Percentiles rank a stretch among this genome's conserved stretches.
Evolutionary conservation across 2,888 invertebrate species (phyloP).

Genomic region (Disparrhopalites patrizii): DNA sequence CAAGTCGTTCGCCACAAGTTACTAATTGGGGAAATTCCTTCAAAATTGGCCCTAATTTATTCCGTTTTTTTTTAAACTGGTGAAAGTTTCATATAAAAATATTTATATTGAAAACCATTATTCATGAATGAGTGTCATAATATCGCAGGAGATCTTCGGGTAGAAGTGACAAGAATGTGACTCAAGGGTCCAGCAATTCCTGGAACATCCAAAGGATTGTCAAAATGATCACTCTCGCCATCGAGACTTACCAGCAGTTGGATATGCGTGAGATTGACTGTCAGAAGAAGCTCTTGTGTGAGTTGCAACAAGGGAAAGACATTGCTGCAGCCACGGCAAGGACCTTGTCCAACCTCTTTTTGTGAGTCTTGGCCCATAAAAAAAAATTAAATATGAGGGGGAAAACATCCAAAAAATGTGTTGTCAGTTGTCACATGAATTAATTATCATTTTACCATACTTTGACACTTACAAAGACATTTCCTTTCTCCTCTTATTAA

Average conservation of each 20-base stretch:
- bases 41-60: no score
- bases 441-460: no score
- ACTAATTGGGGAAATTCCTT: no score
- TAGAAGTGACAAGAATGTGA: slow-evolving; percentile 9
- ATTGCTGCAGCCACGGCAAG: slow-evolving; percentile 34
- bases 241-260: slow-evolving; percentile 40
- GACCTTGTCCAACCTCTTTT: slow-evolving; percentile 33
- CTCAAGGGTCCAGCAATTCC: neutral
- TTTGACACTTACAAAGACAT: no score
- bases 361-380: no score
- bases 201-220: slow-evolving; percentile 39
- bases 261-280: slow-evolving; percentile 40
- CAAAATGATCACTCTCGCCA: slow-evolving; percentile 36
- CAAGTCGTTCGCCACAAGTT: no score
- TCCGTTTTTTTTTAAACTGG: no score
- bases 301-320: slow-evolving; percentile 40
- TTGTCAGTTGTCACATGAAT: no score
- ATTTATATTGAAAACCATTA: neutral
- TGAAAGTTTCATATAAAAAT: neutral
- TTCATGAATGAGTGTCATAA: neutral
- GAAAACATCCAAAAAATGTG: no score
- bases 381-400: no score
- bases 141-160: slow-evolving; percentile 14
- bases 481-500: no score
- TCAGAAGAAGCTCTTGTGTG: slow-evolving; percentile 41